Evolutionary conservation across 2,888 invertebrate genomes (phyloP).

Genomic region (Drosophila melanocephala): DNA sequence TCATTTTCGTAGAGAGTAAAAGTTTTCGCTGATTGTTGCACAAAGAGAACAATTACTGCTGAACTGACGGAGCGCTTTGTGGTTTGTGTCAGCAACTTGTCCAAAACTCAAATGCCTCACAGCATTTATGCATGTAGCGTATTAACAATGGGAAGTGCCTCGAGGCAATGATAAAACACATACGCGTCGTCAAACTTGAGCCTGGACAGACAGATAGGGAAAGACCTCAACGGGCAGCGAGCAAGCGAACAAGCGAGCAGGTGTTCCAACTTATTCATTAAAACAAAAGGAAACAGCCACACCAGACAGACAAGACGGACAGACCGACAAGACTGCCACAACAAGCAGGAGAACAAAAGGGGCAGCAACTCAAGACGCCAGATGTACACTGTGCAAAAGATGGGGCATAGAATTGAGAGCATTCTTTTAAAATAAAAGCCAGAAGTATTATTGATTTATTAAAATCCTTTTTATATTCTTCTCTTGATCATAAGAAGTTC

Average conservation of each 20-base stretch:
- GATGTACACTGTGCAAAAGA: neutral
- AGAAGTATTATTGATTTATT: neutral
- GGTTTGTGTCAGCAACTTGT: constrained; percentile 30
- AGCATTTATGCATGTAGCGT: constrained; percentile 38
- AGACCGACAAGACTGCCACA: constrained; percentile 11
- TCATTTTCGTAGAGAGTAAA: neutral
- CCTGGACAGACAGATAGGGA: constrained; percentile 37
- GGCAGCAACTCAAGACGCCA: constrained; percentile 27
- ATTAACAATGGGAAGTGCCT: constrained; percentile 50
- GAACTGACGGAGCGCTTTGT: constrained; percentile 25
- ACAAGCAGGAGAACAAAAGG: neutral
- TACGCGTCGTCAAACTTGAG: constrained; percentile 59
- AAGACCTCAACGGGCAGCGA: constrained; percentile 52
- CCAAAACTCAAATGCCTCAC: constrained; percentile 31
- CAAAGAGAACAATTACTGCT: constrained; percentile 30
- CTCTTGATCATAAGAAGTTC: too few relatives aligned
- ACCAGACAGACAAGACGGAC: constrained; percentile 32
- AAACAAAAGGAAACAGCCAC: constrained; percentile 70
- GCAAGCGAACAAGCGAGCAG: constrained; percentile 63
- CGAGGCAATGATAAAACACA: constrained; percentile 68
- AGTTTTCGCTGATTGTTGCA: neutral
- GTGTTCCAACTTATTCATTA: constrained; percentile 79
- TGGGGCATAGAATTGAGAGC: too few relatives aligned
- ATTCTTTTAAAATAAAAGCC: neutral
- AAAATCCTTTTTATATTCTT: neutral